Conservation (phyloP, 2,113 vertebrate species). For the Corythornis madagascariensis region DNA sequence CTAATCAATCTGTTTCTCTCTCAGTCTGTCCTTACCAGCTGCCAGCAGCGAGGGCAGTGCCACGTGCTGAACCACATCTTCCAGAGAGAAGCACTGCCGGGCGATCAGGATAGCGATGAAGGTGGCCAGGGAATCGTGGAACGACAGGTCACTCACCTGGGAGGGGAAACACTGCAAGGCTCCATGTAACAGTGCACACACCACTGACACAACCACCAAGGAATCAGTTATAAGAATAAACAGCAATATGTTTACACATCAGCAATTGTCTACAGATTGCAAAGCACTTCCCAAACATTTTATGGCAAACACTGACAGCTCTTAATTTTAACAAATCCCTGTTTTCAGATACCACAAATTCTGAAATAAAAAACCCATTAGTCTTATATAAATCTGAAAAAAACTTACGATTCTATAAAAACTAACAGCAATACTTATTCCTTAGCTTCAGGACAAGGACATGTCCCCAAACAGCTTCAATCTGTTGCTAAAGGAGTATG, state of each 20-base stretch:
- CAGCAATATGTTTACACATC: background rate
- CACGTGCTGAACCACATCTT: constrained; percentile 78
- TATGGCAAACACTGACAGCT: background rate
- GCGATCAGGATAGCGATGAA: constrained; percentile 78
- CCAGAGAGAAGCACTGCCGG: constrained; percentile 80
- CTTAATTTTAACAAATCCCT: background rate
- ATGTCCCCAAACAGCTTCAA: background rate
- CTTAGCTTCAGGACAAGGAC: background rate
- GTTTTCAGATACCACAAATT: background rate
- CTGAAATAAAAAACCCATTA: background rate
- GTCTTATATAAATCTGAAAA: background rate
- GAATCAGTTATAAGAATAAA: background rate
- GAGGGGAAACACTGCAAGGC: constrained; percentile 38
- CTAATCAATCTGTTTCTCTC: background rate
- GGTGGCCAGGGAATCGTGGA: constrained; percentile 81
- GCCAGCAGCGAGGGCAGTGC: constrained; percentile 81
- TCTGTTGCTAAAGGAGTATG: background rate
- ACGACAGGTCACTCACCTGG: constrained; percentile 81
- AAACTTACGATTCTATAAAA: background rate
- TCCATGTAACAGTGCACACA: background rate
- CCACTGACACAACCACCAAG: background rate
- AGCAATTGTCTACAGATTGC: background rate
- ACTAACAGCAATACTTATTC: background rate
- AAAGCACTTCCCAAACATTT: background rate
- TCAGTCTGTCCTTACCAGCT: constrained; percentile 61